A percentile compares a stretch with the other conserved stretches of the same genome.
Evolutionary conservation across 2,113 vertebrate genomes (phyloP).

Genomic region (Eupsittula cactorum): DNA sequence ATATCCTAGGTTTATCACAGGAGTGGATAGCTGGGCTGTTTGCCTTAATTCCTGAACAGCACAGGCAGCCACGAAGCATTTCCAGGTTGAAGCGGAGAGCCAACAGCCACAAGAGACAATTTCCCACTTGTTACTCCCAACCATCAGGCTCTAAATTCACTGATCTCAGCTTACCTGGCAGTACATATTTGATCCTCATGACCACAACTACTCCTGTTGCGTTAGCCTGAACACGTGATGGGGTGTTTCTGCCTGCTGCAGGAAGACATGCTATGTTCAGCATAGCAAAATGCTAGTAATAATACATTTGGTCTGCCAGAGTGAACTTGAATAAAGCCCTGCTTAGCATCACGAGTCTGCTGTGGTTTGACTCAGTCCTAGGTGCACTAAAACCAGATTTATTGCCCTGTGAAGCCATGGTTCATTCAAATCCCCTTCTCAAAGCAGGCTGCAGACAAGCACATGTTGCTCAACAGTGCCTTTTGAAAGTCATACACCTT

Average conservation of each 20-base stretch:
- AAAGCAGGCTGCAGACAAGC: neutral
- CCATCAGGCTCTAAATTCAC: neutral
- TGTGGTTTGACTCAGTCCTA: neutral
- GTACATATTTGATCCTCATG: neutral
- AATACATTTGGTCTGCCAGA: neutral
- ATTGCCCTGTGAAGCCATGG: neutral
- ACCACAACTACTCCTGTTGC: neutral
- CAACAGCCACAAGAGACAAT: neutral
- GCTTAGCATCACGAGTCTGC: neutral
- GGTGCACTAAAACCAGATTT: neutral
- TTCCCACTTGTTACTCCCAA: neutral
- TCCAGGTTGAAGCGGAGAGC: neutral
- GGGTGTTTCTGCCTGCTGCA: neutral
- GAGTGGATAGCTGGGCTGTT: neutral
- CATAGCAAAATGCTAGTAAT: neutral
- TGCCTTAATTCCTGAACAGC: neutral
- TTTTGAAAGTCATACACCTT: neutral
- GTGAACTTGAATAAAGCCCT: neutral
- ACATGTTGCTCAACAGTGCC: neutral
- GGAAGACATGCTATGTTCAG: neutral
- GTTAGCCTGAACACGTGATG: neutral
- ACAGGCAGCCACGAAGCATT: neutral
- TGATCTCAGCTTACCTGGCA: neutral
- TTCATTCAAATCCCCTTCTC: neutral
- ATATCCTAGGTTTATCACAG: neutral